Conservation (phyloP, 1,140 invertebrate species). For the Zeugodacus cucurbitae region DNA sequence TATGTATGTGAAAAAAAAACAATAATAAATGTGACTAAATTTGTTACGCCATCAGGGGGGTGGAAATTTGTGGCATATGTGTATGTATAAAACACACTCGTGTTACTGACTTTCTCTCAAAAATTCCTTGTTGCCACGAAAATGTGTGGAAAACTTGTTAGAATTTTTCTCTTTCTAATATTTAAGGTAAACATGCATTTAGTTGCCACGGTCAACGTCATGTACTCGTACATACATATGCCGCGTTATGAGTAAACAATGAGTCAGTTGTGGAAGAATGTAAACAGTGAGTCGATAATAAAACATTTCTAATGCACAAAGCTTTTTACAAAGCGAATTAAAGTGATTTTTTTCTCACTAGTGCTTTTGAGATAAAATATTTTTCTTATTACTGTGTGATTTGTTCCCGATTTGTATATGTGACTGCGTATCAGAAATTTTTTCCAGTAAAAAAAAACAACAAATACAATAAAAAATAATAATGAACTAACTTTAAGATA, state of each 20-base stretch:
- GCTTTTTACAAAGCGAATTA: neutral
- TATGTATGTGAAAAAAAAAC: neutral
- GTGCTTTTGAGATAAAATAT: neutral
- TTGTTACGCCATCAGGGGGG: slow-evolving; percentile 1
- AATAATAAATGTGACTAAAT: neutral
- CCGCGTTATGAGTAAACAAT: slow-evolving; percentile 4
- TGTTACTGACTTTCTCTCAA: neutral
- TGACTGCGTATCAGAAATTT: too few species aligned
- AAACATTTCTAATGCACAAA: neutral
- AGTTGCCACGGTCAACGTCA: neutral
- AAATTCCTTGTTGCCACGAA: neutral
- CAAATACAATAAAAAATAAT: too few species aligned
- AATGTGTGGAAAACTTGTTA: slow-evolving; percentile 10
- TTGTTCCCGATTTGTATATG: neutral
- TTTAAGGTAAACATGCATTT: neutral
- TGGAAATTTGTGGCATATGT: neutral
- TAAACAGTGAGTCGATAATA: neutral
- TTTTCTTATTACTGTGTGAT: neutral
- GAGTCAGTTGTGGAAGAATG: slow-evolving; percentile 6
- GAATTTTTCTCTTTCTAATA: neutral
- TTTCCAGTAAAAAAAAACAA: too few species aligned
- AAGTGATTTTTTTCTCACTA: neutral
- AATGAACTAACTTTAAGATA: too few species aligned
- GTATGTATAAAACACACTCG: neutral
- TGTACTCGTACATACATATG: neutral